Evolutionary conservation across 2,888 invertebrate species (phyloP).

Genomic region (Phymatocera aterrima): DNA sequence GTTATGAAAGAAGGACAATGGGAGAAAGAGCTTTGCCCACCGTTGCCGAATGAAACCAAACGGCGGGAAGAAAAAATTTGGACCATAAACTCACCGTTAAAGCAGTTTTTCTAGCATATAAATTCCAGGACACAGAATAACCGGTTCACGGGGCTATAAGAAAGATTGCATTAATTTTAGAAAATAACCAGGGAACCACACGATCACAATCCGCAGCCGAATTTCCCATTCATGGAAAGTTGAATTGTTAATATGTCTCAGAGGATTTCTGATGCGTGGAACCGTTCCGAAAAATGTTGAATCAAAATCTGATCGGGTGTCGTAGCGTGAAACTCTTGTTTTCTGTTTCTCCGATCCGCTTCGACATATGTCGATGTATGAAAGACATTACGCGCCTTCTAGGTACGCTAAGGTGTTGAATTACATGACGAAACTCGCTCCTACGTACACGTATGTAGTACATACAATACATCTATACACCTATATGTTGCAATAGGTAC

Average conservation of each 20-base stretch:
- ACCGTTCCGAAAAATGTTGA: not conserved
- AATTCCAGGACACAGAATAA: not conserved
- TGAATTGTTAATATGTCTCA: not conserved
- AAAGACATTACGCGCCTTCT: not conserved
- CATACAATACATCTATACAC: not conserved
- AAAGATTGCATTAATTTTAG: not conserved
- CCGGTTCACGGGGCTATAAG: not conserved
- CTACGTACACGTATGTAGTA: not conserved
- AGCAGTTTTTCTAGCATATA: not conserved
- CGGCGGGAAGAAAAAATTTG: not conserved
- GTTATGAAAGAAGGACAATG: not conserved
- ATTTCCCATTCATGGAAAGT: not conserved
- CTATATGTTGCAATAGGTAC: not conserved
- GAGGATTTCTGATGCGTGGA: not conserved
- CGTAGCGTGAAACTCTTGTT: not conserved
- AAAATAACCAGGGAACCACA: not conserved
- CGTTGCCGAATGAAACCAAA: not conserved
- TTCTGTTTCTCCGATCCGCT: not conserved
- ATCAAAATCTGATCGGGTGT: not conserved
- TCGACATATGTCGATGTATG: constrained; percentile 3
- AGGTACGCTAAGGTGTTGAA: not conserved
- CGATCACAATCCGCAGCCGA: not conserved
- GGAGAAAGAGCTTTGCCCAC: too few relatives aligned
- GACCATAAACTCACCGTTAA: not conserved
- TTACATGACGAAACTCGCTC: not conserved